phyloP scores from a whole-genome alignment of 2,113 vertebrate genomes.

The Psilopsiagon aymara region DNA sequence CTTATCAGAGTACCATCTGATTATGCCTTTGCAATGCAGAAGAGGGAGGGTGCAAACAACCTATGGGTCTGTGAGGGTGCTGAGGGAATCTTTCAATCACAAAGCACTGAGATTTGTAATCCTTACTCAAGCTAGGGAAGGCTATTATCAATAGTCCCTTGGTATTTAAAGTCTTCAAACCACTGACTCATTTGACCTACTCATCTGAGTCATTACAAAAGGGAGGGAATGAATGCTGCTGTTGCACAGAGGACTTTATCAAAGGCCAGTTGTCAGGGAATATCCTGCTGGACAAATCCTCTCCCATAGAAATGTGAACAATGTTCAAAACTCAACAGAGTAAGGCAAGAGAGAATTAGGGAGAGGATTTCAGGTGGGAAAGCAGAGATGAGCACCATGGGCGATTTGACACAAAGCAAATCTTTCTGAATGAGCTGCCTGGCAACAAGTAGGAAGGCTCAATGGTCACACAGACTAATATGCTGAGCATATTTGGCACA shows the following conservation, averaged over 20 bases:
- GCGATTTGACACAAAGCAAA: neutral
- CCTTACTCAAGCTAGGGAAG: conserved; percentile 16
- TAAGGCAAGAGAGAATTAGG: neutral
- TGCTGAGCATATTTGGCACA: neutral
- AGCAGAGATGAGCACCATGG: neutral
- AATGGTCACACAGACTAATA: neutral
- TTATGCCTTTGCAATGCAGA: neutral
- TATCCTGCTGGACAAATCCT: neutral
- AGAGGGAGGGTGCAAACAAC: neutral
- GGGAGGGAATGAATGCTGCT: neutral
- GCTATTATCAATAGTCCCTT: conserved; percentile 30
- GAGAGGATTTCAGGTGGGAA: neutral
- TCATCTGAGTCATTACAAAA: conserved; percentile 43
- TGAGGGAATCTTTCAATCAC: neutral
- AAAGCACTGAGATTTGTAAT: conserved; percentile 6
- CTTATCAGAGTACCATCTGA: neutral
- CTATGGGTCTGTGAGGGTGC: neutral
- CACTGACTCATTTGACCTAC: conserved; percentile 60
- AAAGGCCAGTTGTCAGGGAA: neutral
- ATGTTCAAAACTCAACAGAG: neutral
- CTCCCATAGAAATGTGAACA: neutral
- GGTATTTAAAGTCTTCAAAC: conserved; percentile 55
- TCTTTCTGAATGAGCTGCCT: neutral
- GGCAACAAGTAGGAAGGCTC: neutral
- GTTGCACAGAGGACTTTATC: neutral